Evolutionary conservation across 2,888 invertebrate genomes (phyloP).

Genomic region (Eumacrocentrus americanus): DNA sequence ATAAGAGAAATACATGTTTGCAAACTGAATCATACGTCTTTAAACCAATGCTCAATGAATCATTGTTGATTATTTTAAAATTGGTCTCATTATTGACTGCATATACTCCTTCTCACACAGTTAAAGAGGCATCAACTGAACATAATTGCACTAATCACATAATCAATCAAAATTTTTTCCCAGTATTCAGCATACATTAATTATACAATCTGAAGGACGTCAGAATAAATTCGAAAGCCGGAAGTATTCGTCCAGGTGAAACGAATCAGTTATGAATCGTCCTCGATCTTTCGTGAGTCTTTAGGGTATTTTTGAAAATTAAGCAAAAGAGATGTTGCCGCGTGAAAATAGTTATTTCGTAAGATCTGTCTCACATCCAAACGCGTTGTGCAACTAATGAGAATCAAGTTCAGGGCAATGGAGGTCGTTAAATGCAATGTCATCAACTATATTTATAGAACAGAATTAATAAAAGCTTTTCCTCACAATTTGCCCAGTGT

Average conservation of each 20-base stretch:
- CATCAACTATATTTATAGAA: slow-evolving; percentile 38
- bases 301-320: slow-evolving; percentile 19
- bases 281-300: background rate
- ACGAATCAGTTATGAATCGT: background rate
- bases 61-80: too few relatives aligned
- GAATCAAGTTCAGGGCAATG: slow-evolving; percentile 43
- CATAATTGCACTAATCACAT: too few relatives aligned
- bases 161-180: too few relatives aligned
- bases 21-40: too few relatives aligned
- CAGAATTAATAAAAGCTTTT: slow-evolving; percentile 27
- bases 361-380: slow-evolving; percentile 16
- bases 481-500: background rate
- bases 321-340: slow-evolving; percentile 9
- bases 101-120: too few relatives aligned
- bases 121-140: too few relatives aligned
- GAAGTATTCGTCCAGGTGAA: background rate
- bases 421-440: slow-evolving; percentile 37
- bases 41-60: too few relatives aligned
- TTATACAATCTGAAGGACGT: too few relatives aligned
- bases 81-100: too few relatives aligned
- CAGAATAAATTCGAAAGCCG: background rate
- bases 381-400: slow-evolving; percentile 18
- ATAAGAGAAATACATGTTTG: too few relatives aligned
- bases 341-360: slow-evolving; percentile 1
- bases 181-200: too few relatives aligned